Conservation (phyloP, 2,797 vertebrate species). For the Etheostoma nigrum region DNA sequence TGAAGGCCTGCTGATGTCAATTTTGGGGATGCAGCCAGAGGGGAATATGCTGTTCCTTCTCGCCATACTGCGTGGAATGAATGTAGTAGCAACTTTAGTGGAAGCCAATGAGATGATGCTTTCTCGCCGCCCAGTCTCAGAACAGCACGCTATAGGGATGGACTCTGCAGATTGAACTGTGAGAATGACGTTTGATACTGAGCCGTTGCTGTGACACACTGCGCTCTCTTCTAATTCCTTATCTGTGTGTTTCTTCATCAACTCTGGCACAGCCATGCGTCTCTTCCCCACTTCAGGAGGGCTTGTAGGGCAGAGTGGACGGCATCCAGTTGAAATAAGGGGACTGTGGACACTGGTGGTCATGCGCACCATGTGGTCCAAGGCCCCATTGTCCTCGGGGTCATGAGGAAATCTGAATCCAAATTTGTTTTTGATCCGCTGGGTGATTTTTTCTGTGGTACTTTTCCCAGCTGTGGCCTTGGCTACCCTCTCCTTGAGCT, state of each 20-base stretch:
- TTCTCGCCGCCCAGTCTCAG: conserved; percentile 44
- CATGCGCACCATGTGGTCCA: conserved; percentile 92
- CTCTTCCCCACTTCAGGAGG: conserved; percentile 87
- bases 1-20: conserved; percentile 81
- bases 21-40: conserved; percentile 83
- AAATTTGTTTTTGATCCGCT: conserved; percentile 83
- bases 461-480: conserved; percentile 80
- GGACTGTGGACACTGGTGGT: conserved; percentile 90
- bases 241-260: conserved; percentile 76
- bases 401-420: conserved; percentile 83
- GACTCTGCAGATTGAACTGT: conserved; percentile 60
- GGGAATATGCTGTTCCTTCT: conserved; percentile 82
- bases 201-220: conserved; percentile 74
- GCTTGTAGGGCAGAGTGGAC: conserved; percentile 86
- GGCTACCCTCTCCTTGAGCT: conserved; percentile 82
- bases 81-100: conserved; percentile 59
- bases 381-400: conserved; percentile 85
- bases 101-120: conserved; percentile 77
- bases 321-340: conserved; percentile 88
- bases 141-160: conserved; percentile 41
- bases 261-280: conserved; percentile 86
- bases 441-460: conserved; percentile 73
- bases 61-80: conserved; percentile 72
- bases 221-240: conserved; percentile 64
- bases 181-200: conserved; percentile 56